These are phyloP conservation scores for Conus canariensis DNA, from an alignment of 2,888 invertebrate genomes.

Conservation along the genomic window DNA sequence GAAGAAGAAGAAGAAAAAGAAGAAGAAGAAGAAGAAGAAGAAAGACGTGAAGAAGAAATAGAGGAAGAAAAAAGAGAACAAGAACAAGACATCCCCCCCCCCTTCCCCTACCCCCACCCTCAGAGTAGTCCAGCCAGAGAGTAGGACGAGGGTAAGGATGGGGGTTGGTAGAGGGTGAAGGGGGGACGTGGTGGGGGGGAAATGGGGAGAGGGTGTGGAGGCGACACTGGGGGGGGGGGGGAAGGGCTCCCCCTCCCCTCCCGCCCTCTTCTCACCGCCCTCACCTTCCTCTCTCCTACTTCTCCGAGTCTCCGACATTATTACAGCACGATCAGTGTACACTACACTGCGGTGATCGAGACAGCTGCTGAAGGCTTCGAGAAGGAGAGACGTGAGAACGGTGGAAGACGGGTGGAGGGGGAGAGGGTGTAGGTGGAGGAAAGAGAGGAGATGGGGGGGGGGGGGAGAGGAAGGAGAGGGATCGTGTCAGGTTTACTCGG, in stretches of 20 bases:
- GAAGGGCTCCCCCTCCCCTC: not conserved
- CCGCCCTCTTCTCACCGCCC: not conserved
- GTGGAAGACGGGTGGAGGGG: not conserved
- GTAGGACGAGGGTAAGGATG: too few species aligned
- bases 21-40: not conserved
- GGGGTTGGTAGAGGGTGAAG: too few species aligned
- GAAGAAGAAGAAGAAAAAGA: not conserved
- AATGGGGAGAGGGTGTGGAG: too few species aligned
- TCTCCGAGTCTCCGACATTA: not conserved
- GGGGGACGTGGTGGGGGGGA: too few species aligned
- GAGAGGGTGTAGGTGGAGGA: not conserved
- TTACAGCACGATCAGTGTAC: too few species aligned
- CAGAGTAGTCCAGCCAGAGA: too few species aligned
- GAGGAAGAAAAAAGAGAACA: not conserved
- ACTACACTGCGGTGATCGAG: too few species aligned
- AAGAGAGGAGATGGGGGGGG: not conserved
- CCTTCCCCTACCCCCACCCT: too few species aligned
- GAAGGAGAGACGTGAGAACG: not conserved
- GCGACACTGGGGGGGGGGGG: too few species aligned
- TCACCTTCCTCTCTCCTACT: not conserved
- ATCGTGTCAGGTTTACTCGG: too few species aligned
- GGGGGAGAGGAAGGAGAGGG: not conserved
- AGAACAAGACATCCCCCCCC: not conserved
- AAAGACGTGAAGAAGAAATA: not conserved
- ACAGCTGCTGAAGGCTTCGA: too few species aligned